Conservation (phyloP, 2,797 vertebrate genomes). For the Geotrypetes seraphini region DNA sequence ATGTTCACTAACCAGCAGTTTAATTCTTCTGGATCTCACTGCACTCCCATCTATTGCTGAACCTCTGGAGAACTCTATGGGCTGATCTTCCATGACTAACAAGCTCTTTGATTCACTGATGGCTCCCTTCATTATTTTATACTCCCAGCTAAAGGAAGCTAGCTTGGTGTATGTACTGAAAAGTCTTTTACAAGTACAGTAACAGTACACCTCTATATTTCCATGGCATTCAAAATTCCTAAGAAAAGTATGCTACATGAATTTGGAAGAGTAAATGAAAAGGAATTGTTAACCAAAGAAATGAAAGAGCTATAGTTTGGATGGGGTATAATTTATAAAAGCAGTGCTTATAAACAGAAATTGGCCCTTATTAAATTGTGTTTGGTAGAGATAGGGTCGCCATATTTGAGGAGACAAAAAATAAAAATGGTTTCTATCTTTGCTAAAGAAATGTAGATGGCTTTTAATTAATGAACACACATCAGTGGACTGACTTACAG, state of each 20-base stretch:
- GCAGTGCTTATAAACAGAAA: no score
- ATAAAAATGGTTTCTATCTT: no score
- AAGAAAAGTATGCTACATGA: background rate
- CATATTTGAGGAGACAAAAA: no score
- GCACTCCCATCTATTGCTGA: constrained; percentile 17
- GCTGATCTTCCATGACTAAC: constrained; percentile 31
- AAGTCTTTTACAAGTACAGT: constrained; percentile 11
- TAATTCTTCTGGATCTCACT: constrained; percentile 28
- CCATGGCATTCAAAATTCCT: constrained; percentile 10
- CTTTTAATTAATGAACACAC: no score
- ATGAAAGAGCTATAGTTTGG: no score
- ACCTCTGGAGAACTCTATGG: constrained; percentile 26
- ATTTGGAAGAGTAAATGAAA: background rate
- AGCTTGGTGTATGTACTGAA: constrained; percentile 19
- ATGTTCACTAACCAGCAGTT: constrained; percentile 26
- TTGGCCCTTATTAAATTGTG: no score
- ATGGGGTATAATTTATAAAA: no score
- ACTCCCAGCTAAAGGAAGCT: constrained; percentile 19
- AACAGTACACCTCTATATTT: constrained; percentile 6
- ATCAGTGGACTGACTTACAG: no score
- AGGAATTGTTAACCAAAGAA: background rate
- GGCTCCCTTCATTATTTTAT: constrained; percentile 33
- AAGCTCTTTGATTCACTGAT: constrained; percentile 41
- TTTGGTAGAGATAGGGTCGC: no score
- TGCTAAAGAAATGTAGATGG: no score